Evolutionary conservation across 37 sponge, comb jelly and placozoan genomes (phyloP).

Genomic region (Halisarca cf. caerulea): DNA sequence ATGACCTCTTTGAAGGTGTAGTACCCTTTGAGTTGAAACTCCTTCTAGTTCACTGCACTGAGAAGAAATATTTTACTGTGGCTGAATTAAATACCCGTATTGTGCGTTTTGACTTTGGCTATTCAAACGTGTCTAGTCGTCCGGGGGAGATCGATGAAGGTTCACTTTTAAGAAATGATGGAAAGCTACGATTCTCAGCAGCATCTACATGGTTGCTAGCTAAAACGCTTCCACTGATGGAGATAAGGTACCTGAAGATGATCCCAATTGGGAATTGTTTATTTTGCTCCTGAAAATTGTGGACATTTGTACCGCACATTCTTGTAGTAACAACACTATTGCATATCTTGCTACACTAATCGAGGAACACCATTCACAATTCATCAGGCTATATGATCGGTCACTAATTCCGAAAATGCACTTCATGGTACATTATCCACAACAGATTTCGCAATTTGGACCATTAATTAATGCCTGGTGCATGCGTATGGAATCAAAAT

Average conservation of each 20-base stretch:
- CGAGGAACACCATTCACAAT: conserved; percentile 27
- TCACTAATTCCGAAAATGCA: conserved; percentile 50
- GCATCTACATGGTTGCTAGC: not conserved
- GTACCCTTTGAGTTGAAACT: conserved; percentile 28
- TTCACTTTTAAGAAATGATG: too few relatives aligned
- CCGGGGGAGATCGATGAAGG: not conserved
- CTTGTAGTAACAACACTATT: not conserved
- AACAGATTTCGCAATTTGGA: conserved; percentile 32
- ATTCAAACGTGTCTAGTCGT: conserved; percentile 15
- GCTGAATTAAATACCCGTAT: conserved; percentile 18
- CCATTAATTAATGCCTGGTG: conserved; percentile 44
- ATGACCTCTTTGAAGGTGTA: conserved; percentile 44
- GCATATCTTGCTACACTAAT: conserved; percentile 9
- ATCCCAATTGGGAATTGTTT: conserved; percentile 28
- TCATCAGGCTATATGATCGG: not conserved
- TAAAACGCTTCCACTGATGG: conserved; percentile 16
- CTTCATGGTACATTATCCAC: conserved; percentile 45
- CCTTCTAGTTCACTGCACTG: not conserved
- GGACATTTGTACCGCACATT: not conserved
- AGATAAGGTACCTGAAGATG: conserved; percentile 30
- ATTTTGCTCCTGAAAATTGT: conserved; percentile 20
- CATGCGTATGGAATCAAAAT: conserved; percentile 43
- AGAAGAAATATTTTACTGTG: conserved; percentile 17
- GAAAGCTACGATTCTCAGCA: not conserved
- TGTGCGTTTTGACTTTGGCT: conserved; percentile 27